phyloP scores from a whole-genome alignment of 2,113 vertebrate genomes.

The Ranitomeya variabilis region DNA sequence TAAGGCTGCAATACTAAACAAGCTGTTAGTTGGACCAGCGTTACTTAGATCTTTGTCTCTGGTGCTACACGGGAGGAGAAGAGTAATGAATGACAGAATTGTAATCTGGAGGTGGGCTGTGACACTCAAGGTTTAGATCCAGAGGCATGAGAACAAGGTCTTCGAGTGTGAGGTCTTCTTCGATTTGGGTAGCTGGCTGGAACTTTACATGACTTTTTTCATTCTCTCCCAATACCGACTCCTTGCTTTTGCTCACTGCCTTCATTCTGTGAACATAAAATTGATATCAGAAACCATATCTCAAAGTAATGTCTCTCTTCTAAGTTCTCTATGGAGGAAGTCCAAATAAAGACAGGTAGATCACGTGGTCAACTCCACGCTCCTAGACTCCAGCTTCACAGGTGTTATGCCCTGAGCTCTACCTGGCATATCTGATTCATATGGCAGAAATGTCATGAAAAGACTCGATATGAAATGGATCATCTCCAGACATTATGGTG shows the following conservation, averaged over 20 bases:
- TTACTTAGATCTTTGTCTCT: not conserved
- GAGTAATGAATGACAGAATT: slow-evolving; percentile 89
- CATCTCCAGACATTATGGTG: not conserved
- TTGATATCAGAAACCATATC: not conserved
- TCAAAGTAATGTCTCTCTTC: not conserved
- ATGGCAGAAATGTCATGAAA: not conserved
- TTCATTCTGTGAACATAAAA: slow-evolving; percentile 74
- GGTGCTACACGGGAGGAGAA: slow-evolving; percentile 78
- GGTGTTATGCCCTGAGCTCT: not conserved
- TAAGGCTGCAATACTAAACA: not conserved
- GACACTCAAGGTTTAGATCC: slow-evolving; percentile 84
- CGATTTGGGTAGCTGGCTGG: slow-evolving; percentile 63
- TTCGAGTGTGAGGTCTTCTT: slow-evolving; percentile 79
- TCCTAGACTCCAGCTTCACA: not conserved
- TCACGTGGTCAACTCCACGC: not conserved
- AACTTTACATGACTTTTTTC: slow-evolving; percentile 78
- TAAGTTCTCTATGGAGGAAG: not conserved
- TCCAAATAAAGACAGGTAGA: not conserved
- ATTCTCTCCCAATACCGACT: slow-evolving; percentile 78
- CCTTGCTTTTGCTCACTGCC: slow-evolving; percentile 84
- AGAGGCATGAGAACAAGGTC: slow-evolving; percentile 76
- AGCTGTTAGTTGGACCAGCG: not conserved
- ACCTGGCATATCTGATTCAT: not conserved
- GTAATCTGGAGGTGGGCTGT: slow-evolving; percentile 92
- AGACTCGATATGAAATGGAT: not conserved